These are phyloP conservation scores for Luscinia megarhynchos DNA, from an alignment of 2,797 vertebrate genomes.

Conservation along the genomic window DNA sequence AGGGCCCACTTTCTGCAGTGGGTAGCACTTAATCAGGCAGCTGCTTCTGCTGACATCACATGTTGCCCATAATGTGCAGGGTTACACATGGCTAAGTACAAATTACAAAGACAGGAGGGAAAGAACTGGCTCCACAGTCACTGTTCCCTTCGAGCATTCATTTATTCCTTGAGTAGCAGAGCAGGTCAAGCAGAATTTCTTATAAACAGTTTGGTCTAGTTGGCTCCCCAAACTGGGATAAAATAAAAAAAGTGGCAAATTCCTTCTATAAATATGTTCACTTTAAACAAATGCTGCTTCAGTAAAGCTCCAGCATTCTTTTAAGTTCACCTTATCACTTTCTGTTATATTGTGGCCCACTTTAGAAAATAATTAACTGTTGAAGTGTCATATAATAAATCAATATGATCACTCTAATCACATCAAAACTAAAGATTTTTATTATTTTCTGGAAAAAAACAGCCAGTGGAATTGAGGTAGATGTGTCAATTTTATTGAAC, in stretches of 20 bases:
- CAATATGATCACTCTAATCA: neutral
- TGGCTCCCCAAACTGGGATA: neutral
- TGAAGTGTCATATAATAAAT: neutral
- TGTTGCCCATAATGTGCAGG: neutral
- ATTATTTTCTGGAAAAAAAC: neutral
- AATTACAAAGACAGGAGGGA: conserved; percentile 49
- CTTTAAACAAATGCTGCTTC: neutral
- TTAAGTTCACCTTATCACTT: neutral
- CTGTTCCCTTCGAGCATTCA: conserved; percentile 23
- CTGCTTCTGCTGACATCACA: conserved; percentile 50
- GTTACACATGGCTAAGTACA: conserved; percentile 26
- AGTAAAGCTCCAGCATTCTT: neutral
- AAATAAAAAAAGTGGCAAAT: neutral
- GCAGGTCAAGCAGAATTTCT: neutral
- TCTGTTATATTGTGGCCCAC: neutral
- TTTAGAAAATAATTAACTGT: neutral
- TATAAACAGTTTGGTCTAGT: neutral
- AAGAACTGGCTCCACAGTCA: conserved; percentile 30
- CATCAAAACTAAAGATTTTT: neutral
- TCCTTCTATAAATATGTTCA: neutral
- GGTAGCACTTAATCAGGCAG: conserved; percentile 26
- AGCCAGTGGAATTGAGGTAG: neutral
- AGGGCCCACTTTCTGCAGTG: neutral
- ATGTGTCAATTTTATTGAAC: neutral
- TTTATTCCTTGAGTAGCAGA: conserved; percentile 47